Evolutionary conservation across 2,888 invertebrate species (phyloP), one percentile per base, ranked within the genome.

Genomic region (Piscicola geometra): DNA sequence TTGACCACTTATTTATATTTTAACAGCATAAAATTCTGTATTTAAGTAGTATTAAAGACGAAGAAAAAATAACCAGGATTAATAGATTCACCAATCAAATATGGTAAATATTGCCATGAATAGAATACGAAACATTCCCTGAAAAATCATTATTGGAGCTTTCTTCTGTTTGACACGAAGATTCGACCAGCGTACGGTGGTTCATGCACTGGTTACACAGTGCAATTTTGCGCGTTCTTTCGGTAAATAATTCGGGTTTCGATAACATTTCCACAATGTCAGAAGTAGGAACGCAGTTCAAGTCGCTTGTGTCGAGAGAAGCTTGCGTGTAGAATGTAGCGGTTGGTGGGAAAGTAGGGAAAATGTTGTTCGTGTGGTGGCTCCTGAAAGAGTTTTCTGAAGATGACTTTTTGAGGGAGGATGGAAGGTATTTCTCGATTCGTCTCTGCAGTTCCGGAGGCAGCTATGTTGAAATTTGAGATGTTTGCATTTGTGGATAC

Each of bases 381-480:
- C 9, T 15, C 9, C 5, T 15, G 15, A 41, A 41, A n/a, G 60
- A 56, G 5, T 56, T 9, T 56, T 56, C 60, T 15, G 25, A 56
- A 3, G 21, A 18, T 3, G 21, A 25, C n/a, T 56, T 25, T 56
- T 18, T 18, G 21, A 56, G n/a, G 21, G 21, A 5, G 60, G 5
- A 18, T 9, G 60, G 60, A 18, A 56, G 25, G 25, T 56, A 56
- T 25, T 56, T 21, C 25, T 56, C 12, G n/a, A 56, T 56, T 5
- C 60, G 60, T 18, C 60, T 56, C n/a, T 56, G 60, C n/a, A 56
- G 60, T 56, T 56, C 60, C n/a, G 25, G n/a, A 56, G 60, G 60
- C 60, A 56, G n/a, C 60, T 56, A n/a, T 25, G 60, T n/a, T n/a
- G n/a, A n/a, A n/a, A n/a, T n/a, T n/a, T n/a, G n/a, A n/a, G n/a